Conservation (phyloP, 2,888 invertebrate genomes). For the Stegophylla sp. region DNA sequence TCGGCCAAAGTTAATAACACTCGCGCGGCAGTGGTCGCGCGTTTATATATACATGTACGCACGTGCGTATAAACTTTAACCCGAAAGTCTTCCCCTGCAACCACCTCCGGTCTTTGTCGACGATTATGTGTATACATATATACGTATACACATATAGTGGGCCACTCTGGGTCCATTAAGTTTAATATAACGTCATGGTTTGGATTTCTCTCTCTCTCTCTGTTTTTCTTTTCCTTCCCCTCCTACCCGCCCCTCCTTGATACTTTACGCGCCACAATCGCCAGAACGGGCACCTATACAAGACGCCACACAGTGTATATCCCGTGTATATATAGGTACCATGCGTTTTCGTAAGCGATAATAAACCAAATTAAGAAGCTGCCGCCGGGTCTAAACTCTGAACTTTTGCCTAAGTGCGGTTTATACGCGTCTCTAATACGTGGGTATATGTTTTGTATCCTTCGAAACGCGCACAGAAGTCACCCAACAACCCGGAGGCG, state of each 20-base stretch:
- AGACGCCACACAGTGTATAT: neutral
- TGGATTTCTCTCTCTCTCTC: neutral
- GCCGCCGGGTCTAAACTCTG: neutral
- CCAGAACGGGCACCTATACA: neutral
- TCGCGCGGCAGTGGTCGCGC: neutral
- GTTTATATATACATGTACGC: neutral
- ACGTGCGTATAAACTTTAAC: slow-evolving; percentile 25
- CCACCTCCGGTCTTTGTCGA: neutral
- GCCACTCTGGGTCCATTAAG: slow-evolving; percentile 26
- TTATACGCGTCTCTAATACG: neutral
- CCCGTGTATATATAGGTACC: neutral
- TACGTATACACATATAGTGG: neutral
- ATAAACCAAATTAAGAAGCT: slow-evolving; percentile 27
- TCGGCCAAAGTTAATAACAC: slow-evolving; percentile 41
- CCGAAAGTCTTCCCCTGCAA: neutral
- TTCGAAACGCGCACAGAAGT: too few species aligned
- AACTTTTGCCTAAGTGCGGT: neutral
- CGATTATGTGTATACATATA: neutral
- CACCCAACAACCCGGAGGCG: too few species aligned
- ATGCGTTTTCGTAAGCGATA: neutral
- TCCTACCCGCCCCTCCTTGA: neutral
- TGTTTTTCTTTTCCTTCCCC: neutral
- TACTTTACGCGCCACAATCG: neutral
- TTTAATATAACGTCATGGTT: slow-evolving; percentile 28
- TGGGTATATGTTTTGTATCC: too few species aligned